Evolutionary conservation across 2,113 vertebrate species (phyloP).

Genomic region (Antidorcas marsupialis): DNA sequence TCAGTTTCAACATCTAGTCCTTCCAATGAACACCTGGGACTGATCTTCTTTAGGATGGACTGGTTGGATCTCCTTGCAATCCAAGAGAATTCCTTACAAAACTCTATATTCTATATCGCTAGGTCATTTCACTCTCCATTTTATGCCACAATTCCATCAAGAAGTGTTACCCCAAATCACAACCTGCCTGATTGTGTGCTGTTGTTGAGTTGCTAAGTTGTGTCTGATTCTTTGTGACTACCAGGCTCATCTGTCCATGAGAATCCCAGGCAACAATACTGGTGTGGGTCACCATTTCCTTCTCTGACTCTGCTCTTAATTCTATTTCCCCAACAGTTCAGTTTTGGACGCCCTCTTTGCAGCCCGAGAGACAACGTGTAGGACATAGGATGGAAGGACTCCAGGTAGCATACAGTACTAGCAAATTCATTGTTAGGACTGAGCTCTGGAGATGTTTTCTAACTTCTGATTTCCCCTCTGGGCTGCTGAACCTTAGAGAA

Average conservation of each 20-base stretch:
- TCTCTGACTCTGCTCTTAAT: not conserved
- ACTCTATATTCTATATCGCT: not conserved
- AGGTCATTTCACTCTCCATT: not conserved
- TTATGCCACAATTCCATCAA: not conserved
- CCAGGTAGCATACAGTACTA: rapidly evolving
- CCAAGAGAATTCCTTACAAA: not conserved
- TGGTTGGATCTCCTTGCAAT: not conserved
- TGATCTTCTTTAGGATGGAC: not conserved
- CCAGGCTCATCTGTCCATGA: not conserved
- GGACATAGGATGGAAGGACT: not conserved
- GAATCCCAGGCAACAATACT: not conserved
- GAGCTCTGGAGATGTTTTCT: not conserved
- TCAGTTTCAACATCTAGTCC: not conserved
- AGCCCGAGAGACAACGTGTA: not conserved
- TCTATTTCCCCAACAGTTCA: not conserved
- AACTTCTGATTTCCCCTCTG: not conserved
- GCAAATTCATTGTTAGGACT: not conserved
- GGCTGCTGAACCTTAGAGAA: not conserved
- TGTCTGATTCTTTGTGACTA: not conserved
- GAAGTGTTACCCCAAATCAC: not conserved
- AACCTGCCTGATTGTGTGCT: not conserved
- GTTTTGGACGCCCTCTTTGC: rapidly evolving
- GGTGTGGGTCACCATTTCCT: not conserved
- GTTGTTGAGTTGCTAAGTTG: not conserved
- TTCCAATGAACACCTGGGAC: not conserved